phyloP scores from a whole-genome alignment of 1,140 invertebrate genomes.

The Brachionus manjavacas region DNA sequence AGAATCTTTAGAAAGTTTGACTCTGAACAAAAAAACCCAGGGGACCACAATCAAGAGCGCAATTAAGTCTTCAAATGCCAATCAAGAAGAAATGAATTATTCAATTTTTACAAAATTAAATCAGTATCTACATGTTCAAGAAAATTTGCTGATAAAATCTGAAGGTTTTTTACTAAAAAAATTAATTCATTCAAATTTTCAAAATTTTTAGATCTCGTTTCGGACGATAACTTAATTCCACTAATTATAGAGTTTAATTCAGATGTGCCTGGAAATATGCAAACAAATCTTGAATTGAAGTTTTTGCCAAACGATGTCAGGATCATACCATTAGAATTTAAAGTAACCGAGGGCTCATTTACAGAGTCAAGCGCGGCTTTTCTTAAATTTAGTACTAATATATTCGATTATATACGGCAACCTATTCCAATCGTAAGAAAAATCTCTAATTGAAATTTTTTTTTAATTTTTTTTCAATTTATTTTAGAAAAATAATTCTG shows the following conservation, averaged over 20 bases:
- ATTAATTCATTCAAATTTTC: neutral
- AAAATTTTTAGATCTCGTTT: neutral
- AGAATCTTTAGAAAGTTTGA: slow-evolving; percentile 50
- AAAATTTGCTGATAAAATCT: neutral
- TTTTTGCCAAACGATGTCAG: neutral
- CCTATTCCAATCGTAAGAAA: slow-evolving; percentile 54
- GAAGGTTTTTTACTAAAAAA: neutral
- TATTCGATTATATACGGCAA: slow-evolving; percentile 53
- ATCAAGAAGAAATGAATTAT: neutral
- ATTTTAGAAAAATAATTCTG: slow-evolving; percentile 34
- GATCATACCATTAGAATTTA: slow-evolving; percentile 17
- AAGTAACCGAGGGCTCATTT: slow-evolving; percentile 1
- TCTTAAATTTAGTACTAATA: slow-evolving; percentile 47
- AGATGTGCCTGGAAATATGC: neutral
- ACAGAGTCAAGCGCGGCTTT: slow-evolving; percentile 13
- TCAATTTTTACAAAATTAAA: neutral
- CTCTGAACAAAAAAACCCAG: neutral
- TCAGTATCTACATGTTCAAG: slow-evolving; percentile 11
- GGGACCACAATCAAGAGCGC: neutral
- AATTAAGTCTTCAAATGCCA: neutral
- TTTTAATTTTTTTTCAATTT: neutral
- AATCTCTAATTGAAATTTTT: neutral
- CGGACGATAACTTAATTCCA: slow-evolving; percentile 26
- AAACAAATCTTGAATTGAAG: neutral
- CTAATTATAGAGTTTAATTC: neutral